Evolutionary conservation across 2,888 invertebrate species (phyloP).

Genomic region (Conchocele bisecta): DNA sequence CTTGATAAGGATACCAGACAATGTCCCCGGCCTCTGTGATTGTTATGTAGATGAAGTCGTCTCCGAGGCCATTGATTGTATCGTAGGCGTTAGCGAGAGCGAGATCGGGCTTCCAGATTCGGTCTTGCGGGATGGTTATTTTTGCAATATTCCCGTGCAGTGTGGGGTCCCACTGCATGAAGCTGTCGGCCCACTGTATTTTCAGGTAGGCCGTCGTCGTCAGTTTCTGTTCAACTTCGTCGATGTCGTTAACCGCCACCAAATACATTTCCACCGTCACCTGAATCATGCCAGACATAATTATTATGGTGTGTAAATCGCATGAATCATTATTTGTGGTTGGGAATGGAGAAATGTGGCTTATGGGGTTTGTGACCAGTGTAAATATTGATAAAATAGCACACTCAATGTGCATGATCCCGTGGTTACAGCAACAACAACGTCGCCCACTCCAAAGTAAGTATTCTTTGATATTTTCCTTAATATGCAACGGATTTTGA

Average conservation of each 20-base stretch:
- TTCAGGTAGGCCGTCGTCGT: slow-evolving; percentile 52
- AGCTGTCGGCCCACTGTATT: slow-evolving; percentile 54
- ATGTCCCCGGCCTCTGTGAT: slow-evolving; percentile 34
- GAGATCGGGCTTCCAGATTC: slow-evolving; percentile 64
- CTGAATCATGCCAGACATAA: too few species aligned
- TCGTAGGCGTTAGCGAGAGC: slow-evolving; percentile 54
- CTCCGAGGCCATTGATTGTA: slow-evolving; percentile 48
- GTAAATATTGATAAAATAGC: too few species aligned
- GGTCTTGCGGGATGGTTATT: slow-evolving; percentile 48
- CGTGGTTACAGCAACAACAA: too few species aligned
- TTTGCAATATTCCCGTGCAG: slow-evolving; percentile 41
- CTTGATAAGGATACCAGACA: slow-evolving; percentile 54
- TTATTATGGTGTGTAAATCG: too few species aligned
- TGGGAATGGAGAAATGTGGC: too few species aligned
- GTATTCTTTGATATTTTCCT: too few species aligned
- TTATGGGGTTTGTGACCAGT: too few species aligned
- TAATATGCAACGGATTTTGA: too few species aligned
- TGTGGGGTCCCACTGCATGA: slow-evolving; percentile 49
- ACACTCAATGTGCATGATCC: too few species aligned
- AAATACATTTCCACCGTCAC: slow-evolving; percentile 49
- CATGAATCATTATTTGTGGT: too few species aligned
- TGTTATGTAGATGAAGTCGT: slow-evolving; percentile 41
- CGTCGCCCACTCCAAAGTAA: too few species aligned
- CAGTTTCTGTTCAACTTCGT: slow-evolving; percentile 59
- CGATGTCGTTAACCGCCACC: slow-evolving; percentile 49